Percentiles rank a stretch among this genome's conserved stretches.
Conservation (phyloP, 2,797 vertebrate genomes). For the Hipposideros larvatus region DNA sequence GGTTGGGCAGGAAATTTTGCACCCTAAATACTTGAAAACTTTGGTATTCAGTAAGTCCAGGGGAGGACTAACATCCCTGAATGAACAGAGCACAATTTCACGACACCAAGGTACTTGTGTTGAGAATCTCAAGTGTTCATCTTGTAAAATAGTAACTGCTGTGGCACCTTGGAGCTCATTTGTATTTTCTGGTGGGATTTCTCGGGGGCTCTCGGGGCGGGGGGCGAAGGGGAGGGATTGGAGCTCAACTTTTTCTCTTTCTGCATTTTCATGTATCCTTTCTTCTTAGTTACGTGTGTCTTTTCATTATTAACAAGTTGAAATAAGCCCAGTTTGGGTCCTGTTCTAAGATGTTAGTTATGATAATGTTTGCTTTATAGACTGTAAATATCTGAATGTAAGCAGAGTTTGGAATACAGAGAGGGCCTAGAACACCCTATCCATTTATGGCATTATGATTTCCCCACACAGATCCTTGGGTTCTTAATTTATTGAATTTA, state of each 20-base stretch:
- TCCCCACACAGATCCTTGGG: neutral
- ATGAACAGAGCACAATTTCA: slow-evolving; percentile 58
- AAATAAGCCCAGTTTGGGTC: neutral
- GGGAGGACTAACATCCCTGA: slow-evolving; percentile 29
- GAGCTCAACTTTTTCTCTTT: neutral
- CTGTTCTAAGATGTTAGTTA: neutral
- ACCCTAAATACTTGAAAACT: slow-evolving; percentile 66
- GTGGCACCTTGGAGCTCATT: neutral
- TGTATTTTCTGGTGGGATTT: neutral
- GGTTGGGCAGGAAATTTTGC: slow-evolving; percentile 67
- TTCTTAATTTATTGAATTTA: slow-evolving; percentile 25
- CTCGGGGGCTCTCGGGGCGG: neutral
- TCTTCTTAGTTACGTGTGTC: neutral
- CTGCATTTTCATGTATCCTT: neutral
- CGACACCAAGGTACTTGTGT: neutral
- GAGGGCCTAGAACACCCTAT: neutral
- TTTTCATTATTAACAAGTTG: slow-evolving; percentile 25
- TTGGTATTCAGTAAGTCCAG: slow-evolving; percentile 62
- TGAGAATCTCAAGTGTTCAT: neutral
- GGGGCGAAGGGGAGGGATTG: neutral
- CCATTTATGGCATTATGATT: neutral
- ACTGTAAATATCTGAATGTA: neutral
- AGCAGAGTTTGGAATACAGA: neutral
- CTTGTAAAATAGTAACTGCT: neutral
- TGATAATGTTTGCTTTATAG: neutral